These are phyloP conservation scores for Protobothrops mucrosquamatus DNA, from an alignment of 2,113 vertebrate species.

Conservation along the genomic window DNA sequence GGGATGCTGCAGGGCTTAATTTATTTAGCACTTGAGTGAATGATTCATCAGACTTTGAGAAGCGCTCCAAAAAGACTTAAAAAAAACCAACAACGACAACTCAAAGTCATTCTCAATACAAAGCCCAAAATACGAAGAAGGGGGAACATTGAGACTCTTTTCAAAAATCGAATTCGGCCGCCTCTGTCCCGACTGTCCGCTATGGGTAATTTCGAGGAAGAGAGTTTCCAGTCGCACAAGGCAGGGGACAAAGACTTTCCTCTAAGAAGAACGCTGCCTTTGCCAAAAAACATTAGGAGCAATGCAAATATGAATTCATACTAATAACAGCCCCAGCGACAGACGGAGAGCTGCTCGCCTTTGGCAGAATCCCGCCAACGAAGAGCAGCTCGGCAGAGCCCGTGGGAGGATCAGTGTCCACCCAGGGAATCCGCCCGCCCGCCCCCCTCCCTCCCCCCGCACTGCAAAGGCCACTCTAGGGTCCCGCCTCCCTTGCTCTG, in stretches of 20 bases:
- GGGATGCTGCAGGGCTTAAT: slow-evolving; percentile 29
- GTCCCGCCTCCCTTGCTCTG: not conserved
- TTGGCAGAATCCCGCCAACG: not conserved
- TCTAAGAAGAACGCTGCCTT: not conserved
- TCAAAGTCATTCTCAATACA: not conserved
- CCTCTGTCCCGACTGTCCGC: not conserved
- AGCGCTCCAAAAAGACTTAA: not conserved
- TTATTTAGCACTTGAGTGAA: not conserved
- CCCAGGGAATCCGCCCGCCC: not conserved
- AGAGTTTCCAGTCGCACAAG: not conserved
- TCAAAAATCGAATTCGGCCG: not conserved
- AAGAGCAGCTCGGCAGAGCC: not conserved
- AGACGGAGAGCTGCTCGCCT: not conserved
- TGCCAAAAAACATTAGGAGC: not conserved
- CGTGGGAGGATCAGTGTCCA: not conserved
- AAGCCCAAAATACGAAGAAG: too few relatives aligned
- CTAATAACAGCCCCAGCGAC: not conserved
- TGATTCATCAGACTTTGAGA: slow-evolving; percentile 9
- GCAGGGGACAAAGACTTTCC: not conserved
- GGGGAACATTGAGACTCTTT: not conserved
- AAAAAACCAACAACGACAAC: not conserved
- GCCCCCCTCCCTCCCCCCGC: not conserved
- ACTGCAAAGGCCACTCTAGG: not conserved
- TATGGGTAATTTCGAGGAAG: not conserved
- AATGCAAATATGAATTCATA: too few relatives aligned